phyloP scores from a whole-genome alignment of 2,113 vertebrate species.

The Arizona elegans region DNA sequence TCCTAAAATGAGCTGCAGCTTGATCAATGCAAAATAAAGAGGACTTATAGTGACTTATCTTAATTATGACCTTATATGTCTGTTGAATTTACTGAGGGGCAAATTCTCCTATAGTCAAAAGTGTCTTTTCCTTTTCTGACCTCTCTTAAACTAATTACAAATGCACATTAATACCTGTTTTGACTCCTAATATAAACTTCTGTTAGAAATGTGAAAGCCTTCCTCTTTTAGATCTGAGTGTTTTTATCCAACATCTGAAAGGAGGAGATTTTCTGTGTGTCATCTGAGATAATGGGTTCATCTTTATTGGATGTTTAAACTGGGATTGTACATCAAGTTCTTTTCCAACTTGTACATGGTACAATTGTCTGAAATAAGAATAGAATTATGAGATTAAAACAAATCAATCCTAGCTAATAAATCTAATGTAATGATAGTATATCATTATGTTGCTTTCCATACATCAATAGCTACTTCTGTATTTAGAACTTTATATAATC shows the following conservation, averaged over 20 bases:
- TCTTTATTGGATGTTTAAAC: not conserved
- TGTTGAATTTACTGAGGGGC: not conserved
- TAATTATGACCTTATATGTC: not conserved
- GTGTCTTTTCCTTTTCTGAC: not conserved
- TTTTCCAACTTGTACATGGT: not conserved
- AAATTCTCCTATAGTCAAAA: not conserved
- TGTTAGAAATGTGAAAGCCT: not conserved
- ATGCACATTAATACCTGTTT: not conserved
- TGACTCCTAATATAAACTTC: not conserved
- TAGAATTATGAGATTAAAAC: not conserved
- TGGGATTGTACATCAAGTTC: not conserved
- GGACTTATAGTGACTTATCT: not conserved
- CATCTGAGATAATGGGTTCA: not conserved
- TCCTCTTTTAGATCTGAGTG: not conserved
- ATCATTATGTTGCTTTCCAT: not conserved
- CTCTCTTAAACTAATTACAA: not conserved
- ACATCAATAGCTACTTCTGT: not conserved
- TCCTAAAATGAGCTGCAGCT: not conserved
- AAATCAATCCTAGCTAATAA: not conserved
- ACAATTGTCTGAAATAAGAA: not conserved
- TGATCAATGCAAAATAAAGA: not conserved
- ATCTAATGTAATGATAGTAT: not conserved
- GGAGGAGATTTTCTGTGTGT: not conserved
- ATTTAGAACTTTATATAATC: not conserved
- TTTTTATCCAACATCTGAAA: not conserved